Conservation (phyloP, 2,888 invertebrate species). For the Phyllotreta cruciferae region DNA sequence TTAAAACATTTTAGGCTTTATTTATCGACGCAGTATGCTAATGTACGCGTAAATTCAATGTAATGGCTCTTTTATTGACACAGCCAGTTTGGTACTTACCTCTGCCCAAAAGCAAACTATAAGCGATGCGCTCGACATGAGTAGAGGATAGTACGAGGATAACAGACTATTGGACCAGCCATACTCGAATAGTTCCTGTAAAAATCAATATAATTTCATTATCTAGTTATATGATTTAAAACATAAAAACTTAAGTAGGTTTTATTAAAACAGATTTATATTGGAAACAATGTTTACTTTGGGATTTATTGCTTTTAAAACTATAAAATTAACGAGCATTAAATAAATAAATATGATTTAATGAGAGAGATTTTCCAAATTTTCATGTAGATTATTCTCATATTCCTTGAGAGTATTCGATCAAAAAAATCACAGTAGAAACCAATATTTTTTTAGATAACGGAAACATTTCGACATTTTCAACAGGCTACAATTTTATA, state of each 20-base stretch:
- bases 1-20: constrained; percentile 27
- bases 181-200: constrained; percentile 77
- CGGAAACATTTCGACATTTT: too few relatives aligned
- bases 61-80: constrained; percentile 3
- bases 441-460: too few relatives aligned
- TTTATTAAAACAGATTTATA: too few relatives aligned
- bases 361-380: too few relatives aligned
- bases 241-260: constrained; percentile 31
- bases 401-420: too few relatives aligned
- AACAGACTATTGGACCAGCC: constrained; percentile 87
- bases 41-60: neutral
- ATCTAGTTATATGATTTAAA: neutral
- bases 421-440: too few relatives aligned
- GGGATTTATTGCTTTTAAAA: too few relatives aligned
- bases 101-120: constrained; percentile 96
- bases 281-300: too few relatives aligned
- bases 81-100: constrained; percentile 64
- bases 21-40: constrained; percentile 23
- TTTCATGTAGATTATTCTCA: too few relatives aligned
- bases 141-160: constrained; percentile 88
- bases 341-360: too few relatives aligned
- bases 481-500: too few relatives aligned
- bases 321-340: too few relatives aligned
- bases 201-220: constrained; percentile 37
- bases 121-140: constrained; percentile 87